Evolutionary conservation across 2,888 invertebrate species (phyloP).

Genomic region (Lathronympha strigana): DNA sequence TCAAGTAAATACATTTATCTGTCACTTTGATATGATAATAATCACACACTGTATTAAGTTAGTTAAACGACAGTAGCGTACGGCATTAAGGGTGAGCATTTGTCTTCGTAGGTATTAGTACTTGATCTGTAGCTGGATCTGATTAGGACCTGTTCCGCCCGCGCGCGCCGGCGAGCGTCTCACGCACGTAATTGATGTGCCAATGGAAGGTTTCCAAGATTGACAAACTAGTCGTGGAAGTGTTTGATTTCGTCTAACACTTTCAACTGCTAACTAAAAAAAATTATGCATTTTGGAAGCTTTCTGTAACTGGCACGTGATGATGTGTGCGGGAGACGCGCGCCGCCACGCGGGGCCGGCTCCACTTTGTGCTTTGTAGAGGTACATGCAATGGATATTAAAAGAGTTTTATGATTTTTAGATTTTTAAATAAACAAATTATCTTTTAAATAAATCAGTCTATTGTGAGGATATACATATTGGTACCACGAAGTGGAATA

Average conservation of each 20-base stretch:
- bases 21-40: no score
- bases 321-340: neutral
- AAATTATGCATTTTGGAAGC: no score
- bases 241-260: no score
- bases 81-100: conserved; percentile 40
- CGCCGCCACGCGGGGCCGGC: neutral
- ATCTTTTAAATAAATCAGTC: conserved; percentile 18
- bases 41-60: conserved; percentile 9
- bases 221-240: no score
- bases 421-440: conserved; percentile 44
- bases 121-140: conserved; percentile 55
- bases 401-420: conserved; percentile 44
- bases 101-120: conserved; percentile 54
- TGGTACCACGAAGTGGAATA: conserved; percentile 25
- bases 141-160: conserved; percentile 50
- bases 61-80: conserved; percentile 8
- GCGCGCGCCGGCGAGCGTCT: conserved; percentile 32
- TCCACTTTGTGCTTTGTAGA: conserved; percentile 59
- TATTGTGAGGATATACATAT: neutral
- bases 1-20: no score
- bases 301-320: neutral
- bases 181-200: neutral
- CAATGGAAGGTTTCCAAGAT: neutral
- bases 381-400: conserved; percentile 51
- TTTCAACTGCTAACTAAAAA: no score